phyloP scores from a whole-genome alignment of 23 tunicate genomes.

The Botrylloides violaceus region DNA sequence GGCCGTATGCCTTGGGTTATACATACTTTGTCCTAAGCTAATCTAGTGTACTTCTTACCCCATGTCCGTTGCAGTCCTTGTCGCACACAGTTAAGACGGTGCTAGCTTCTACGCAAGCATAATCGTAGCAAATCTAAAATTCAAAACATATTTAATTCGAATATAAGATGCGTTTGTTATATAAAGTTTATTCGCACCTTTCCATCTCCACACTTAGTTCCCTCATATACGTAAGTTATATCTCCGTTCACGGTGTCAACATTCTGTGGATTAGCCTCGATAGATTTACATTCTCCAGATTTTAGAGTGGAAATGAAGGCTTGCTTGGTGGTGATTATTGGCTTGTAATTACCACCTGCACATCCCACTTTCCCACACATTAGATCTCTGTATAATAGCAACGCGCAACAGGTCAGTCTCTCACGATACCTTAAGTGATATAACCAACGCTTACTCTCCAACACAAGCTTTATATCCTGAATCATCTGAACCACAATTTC shows the following conservation, averaged over 20 bases:
- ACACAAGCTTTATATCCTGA: conserved; percentile 40
- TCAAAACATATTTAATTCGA: not conserved
- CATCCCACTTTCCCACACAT: conserved; percentile 45
- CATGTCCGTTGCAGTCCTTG: conserved; percentile 8
- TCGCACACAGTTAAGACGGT: not conserved
- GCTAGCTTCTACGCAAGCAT: not conserved
- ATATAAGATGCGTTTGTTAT: not conserved
- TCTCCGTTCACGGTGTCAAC: conserved; percentile 36
- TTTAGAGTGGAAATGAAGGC: conserved; percentile 11
- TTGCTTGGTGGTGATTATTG: conserved; percentile 25
- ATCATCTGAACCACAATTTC: conserved; percentile 54
- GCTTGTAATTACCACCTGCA: conserved; percentile 11
- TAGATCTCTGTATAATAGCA: not conserved
- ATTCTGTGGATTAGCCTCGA: conserved; percentile 15
- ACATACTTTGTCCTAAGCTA: no score
- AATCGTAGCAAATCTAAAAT: conserved; percentile 13
- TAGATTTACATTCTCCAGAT: conserved; percentile 10
- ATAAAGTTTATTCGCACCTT: conserved; percentile 9
- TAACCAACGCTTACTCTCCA: conserved; percentile 1
- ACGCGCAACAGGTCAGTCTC: not conserved
- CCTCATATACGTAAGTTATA: conserved; percentile 48
- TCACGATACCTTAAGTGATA: not conserved
- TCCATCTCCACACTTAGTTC: conserved; percentile 43
- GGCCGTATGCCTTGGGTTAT: no score
- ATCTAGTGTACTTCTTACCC: no score